These are phyloP conservation scores for Phacellophora camtschatica DNA, from an alignment of 30 jellyfish, hydroid and myxozoan species.

Conservation along the genomic window DNA sequence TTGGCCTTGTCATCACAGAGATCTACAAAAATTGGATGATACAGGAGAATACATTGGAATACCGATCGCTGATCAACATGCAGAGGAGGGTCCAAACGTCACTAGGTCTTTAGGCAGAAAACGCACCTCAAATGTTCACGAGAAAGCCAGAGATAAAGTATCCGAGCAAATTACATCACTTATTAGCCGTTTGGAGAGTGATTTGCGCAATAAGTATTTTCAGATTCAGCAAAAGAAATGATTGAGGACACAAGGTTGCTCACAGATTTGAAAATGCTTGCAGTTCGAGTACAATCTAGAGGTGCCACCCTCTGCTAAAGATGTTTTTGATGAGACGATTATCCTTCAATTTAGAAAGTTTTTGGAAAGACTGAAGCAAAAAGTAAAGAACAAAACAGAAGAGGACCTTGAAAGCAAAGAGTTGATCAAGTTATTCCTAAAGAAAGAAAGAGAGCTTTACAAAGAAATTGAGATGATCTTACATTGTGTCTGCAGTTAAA, in stretches of 20 bases:
- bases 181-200: conserved; percentile 2
- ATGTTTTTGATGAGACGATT: neutral
- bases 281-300: neutral
- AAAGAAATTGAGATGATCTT: conserved; percentile 2
- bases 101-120: conserved; percentile 12
- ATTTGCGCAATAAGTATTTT: conserved; percentile 3
- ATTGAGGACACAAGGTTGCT: conserved; percentile 14
- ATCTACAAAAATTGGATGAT: conserved; percentile 13
- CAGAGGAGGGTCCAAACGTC: neutral
- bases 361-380: neutral
- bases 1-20: conserved; percentile 33
- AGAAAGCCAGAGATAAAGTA: conserved; percentile 8
- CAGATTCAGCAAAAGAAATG: conserved; percentile 19
- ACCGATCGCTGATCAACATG: conserved; percentile 7
- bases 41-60: conserved; percentile 31
- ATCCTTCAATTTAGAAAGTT: conserved; percentile 11
- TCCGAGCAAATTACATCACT: conserved; percentile 4
- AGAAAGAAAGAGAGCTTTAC: conserved; percentile 24
- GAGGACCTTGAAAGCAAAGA: conserved; percentile 24
- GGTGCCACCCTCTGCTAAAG: conserved; percentile 22
- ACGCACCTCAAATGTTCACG: conserved; percentile 9
- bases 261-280: conserved; percentile 34
- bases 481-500: conserved; percentile 15
- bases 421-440: conserved; percentile 14
- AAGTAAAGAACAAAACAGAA: neutral